Conservation (phyloP, 1,140 invertebrate genomes). For the Bombus superbus region DNA sequence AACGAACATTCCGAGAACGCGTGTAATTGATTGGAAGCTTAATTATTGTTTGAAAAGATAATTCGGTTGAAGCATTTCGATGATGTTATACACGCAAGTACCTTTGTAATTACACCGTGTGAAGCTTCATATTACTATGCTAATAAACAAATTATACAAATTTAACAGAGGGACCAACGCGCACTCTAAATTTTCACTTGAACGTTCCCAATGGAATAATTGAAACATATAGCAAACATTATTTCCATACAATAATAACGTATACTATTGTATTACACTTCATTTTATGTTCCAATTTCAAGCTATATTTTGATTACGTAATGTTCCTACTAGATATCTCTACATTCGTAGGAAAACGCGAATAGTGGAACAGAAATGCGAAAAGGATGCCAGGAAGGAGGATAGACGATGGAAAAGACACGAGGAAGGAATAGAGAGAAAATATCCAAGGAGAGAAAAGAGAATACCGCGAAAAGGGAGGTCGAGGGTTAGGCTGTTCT, state of each 20-base stretch:
- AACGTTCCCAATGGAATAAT: not conserved
- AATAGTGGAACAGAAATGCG: constrained; percentile 18
- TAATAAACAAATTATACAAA: not conserved
- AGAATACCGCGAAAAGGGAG: constrained; percentile 53
- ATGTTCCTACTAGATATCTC: constrained; percentile 34
- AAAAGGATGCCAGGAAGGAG: constrained; percentile 6
- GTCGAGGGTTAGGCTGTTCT: constrained; percentile 76
- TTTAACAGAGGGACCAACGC: not conserved
- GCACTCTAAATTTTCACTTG: not conserved
- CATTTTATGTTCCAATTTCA: not conserved
- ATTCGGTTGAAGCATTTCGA: not conserved
- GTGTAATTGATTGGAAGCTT: not conserved
- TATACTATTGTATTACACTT: not conserved
- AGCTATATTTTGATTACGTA: not conserved
- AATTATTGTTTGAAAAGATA: not conserved
- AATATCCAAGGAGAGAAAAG: constrained; percentile 39
- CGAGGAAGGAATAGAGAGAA: constrained; percentile 22
- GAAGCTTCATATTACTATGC: not conserved
- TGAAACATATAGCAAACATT: not conserved
- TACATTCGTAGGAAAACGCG: constrained; percentile 32
- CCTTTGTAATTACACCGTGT: not conserved
- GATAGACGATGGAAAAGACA: not conserved
- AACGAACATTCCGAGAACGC: not conserved
- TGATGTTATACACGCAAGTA: not conserved
- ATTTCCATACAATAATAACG: not conserved